These are phyloP conservation scores for Sesamia inferens DNA, from an alignment of 2,888 invertebrate species.

Conservation along the genomic window DNA sequence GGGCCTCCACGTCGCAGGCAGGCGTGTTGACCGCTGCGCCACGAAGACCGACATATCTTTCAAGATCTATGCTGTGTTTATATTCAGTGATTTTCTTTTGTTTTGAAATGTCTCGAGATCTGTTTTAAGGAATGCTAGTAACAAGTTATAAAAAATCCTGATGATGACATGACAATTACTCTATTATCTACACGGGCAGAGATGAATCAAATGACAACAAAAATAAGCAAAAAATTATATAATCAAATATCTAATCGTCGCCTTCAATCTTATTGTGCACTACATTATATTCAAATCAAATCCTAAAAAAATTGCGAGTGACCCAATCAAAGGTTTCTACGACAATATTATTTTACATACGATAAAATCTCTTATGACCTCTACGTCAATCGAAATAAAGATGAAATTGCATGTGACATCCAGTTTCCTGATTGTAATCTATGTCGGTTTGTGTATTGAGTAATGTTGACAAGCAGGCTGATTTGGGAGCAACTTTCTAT, in stretches of 20 bases:
- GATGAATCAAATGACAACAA: not conserved
- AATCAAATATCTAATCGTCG: slow-evolving; percentile 50
- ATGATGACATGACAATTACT: not conserved
- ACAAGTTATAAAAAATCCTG: not conserved
- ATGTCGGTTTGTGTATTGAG: slow-evolving; percentile 73
- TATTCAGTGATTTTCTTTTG: not conserved
- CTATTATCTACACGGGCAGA: not conserved
- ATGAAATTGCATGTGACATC: slow-evolving; percentile 52
- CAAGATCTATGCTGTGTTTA: not conserved
- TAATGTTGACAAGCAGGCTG: slow-evolving; percentile 82
- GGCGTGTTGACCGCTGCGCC: no score
- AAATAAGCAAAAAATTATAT: not conserved
- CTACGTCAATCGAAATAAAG: slow-evolving; percentile 47
- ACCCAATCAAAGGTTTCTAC: slow-evolving; percentile 63
- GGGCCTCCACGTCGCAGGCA: no score
- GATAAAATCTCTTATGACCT: slow-evolving; percentile 26
- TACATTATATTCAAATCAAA: slow-evolving; percentile 74
- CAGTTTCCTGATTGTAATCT: slow-evolving; percentile 57
- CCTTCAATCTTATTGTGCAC: slow-evolving; percentile 61
- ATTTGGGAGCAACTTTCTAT: slow-evolving; percentile 88
- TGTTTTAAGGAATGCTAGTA: not conserved
- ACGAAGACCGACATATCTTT: no score
- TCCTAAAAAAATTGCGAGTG: slow-evolving; percentile 68
- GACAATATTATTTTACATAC: slow-evolving; percentile 32
- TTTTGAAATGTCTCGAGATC: not conserved